phyloP scores from a whole-genome alignment of 2,113 vertebrate species.

The Scomber colias region DNA sequence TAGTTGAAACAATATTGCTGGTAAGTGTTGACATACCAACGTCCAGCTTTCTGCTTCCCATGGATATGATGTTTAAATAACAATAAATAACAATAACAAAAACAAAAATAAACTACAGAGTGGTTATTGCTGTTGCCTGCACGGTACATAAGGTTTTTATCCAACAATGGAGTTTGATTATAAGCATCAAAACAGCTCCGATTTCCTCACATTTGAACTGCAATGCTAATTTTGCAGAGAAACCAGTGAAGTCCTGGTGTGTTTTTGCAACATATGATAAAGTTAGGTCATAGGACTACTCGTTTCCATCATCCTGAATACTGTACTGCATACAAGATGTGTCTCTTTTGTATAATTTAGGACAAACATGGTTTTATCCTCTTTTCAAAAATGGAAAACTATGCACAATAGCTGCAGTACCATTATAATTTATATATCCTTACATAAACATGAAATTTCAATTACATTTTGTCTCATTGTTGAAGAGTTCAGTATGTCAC shows the following conservation, averaged over 20 bases:
- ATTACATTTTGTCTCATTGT: no score
- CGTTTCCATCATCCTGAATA: no score
- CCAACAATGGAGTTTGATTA: not conserved
- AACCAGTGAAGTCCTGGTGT: not conserved
- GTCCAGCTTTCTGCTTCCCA: constrained; percentile 53
- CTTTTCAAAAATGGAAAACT: no score
- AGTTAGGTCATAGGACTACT: no score
- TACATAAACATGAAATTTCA: no score
- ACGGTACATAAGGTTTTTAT: not conserved
- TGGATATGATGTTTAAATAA: constrained; percentile 62
- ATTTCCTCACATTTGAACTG: not conserved
- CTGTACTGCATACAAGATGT: no score
- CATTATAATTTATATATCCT: no score
- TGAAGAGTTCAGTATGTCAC: no score
- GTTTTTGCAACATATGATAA: not conserved
- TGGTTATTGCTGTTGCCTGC: not conserved
- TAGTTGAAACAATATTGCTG: constrained; percentile 42
- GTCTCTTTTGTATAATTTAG: no score
- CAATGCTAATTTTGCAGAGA: not conserved
- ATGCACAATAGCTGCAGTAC: no score
- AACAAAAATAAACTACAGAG: constrained; percentile 56
- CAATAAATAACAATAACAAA: constrained; percentile 5
- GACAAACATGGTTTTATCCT: no score
- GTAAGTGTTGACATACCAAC: constrained; percentile 53
- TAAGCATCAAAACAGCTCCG: not conserved